A percentile compares a stretch with the other conserved stretches of the same genome.
Evolutionary conservation across 53 echinoderm and acorn worm species (phyloP).

Genomic region (Paelopatides confundens): DNA sequence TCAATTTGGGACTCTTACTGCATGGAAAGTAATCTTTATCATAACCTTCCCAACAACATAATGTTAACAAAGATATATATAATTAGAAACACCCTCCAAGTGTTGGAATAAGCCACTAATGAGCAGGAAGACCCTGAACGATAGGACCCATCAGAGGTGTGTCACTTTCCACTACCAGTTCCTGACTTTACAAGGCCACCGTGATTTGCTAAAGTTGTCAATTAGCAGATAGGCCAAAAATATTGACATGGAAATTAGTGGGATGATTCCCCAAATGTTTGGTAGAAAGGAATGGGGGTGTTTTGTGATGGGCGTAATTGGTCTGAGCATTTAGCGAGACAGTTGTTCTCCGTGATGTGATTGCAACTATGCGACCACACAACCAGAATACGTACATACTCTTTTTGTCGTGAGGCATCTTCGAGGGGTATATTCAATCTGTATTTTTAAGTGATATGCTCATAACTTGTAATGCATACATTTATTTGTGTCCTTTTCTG

Average conservation of each 20-base stretch:
- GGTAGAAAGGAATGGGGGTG: background rate
- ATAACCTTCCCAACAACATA: background rate
- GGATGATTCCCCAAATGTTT: background rate
- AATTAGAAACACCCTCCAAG: constrained; percentile 23
- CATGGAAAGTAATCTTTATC: background rate
- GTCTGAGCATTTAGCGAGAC: constrained; percentile 19
- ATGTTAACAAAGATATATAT: constrained; percentile 31
- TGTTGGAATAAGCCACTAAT: constrained; percentile 7
- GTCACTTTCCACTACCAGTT: background rate
- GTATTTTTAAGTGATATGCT: no score
- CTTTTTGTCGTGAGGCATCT: background rate
- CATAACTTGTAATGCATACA: no score
- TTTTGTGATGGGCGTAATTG: background rate
- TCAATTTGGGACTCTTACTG: constrained; percentile 20
- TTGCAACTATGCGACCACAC: constrained; percentile 16
- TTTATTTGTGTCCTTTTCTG: no score
- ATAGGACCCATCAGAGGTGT: constrained; percentile 27
- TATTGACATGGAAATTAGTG: background rate
- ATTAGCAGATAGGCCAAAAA: background rate
- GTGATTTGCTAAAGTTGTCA: background rate
- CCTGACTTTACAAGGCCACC: constrained; percentile 19
- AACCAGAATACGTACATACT: background rate
- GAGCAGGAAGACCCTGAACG: constrained; percentile 28
- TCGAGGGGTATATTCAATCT: background rate
- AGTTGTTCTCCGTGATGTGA: constrained; percentile 7